Evolutionary conservation across 2,888 invertebrate species (phyloP), one percentile per base, ranked within the genome.

Genomic region (Netelia fuscicornis): DNA sequence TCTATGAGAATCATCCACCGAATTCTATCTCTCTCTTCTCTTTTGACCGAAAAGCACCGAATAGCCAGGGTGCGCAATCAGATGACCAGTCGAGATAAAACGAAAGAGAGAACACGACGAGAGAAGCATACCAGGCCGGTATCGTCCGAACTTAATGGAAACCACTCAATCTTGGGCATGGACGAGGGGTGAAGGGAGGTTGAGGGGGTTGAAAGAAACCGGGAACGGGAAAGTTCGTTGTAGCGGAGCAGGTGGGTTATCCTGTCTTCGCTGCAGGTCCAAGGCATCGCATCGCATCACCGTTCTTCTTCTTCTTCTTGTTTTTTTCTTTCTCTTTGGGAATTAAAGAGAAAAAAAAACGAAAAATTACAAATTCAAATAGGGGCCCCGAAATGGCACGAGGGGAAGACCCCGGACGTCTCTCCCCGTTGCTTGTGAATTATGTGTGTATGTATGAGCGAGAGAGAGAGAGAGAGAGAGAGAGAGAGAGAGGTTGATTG

Each of bases 361-460:
- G 37, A 82, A 80, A 83, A 87, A 88, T 88, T 88, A 88, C 79
- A 88, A 87, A 88, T 88, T 88, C 85, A 88, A 88, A 88, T 88
- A 81, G 79, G 82, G 68, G 62, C n/a, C 75, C 60, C 64, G 62
- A 52, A 64, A 67, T 78, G 75, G 79, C 30, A 70, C 72, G 62
- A 58, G 71, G 64, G 79, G 44, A 56, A 30, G 70, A 44, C 67
- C 70, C 67, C 17, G 67, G 75, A 72, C 60, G 54, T 65, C 58
- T 68, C 68, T 54, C 60, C 30, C 44, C 42, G 37, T 37, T 37
- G 37, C 37, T 6, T 6, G 37, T 37, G 37, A 37, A 37, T 37
- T 37, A 37, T 37, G 37, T 37, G 37, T 37, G 37, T 37, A 37
- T 6, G 1, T 30, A 23, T 25, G 64, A 52, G 81, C 58, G 48